Conservation (phyloP, 2,797 vertebrate genomes). For the Arrhamphus sclerolepis region DNA sequence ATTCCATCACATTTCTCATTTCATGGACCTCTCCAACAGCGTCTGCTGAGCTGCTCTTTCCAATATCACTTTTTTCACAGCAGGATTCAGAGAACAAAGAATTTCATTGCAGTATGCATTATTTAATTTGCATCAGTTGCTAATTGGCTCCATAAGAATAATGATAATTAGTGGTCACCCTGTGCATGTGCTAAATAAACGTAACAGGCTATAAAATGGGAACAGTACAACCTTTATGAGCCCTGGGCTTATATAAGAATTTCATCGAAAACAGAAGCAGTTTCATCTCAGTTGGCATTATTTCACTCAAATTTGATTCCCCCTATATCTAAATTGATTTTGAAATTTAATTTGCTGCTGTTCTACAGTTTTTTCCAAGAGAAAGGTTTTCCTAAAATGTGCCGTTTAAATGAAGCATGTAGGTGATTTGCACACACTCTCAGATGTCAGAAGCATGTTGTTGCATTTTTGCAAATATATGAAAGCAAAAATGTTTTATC, state of each 20-base stretch:
- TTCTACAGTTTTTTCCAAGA: neutral
- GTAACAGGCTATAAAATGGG: constrained; percentile 32
- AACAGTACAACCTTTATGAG: constrained; percentile 20
- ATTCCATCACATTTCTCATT: constrained; percentile 65
- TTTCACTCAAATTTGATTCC: neutral
- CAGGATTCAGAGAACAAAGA: constrained; percentile 34
- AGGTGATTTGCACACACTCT: too few relatives aligned
- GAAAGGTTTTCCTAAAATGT: too few relatives aligned
- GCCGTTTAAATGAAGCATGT: too few relatives aligned
- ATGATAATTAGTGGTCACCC: constrained; percentile 48
- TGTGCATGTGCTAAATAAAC: constrained; percentile 14
- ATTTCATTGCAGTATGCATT: constrained; percentile 32
- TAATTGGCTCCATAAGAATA: constrained; percentile 44
- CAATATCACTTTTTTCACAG: constrained; percentile 54
- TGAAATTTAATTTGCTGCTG: neutral
- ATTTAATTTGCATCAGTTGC: constrained; percentile 53
- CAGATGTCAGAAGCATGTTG: too few relatives aligned
- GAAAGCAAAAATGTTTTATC: too few relatives aligned
- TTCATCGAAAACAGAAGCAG: too few relatives aligned
- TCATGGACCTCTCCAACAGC: constrained; percentile 38
- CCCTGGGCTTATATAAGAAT: too few relatives aligned
- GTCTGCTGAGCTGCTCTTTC: constrained; percentile 61
- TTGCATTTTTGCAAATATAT: too few relatives aligned
- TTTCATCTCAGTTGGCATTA: constrained; percentile 4
- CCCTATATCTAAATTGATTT: neutral